Evolutionary conservation across 2,797 vertebrate genomes (phyloP).

Genomic region (Lepilemur ruficaudatus): DNA sequence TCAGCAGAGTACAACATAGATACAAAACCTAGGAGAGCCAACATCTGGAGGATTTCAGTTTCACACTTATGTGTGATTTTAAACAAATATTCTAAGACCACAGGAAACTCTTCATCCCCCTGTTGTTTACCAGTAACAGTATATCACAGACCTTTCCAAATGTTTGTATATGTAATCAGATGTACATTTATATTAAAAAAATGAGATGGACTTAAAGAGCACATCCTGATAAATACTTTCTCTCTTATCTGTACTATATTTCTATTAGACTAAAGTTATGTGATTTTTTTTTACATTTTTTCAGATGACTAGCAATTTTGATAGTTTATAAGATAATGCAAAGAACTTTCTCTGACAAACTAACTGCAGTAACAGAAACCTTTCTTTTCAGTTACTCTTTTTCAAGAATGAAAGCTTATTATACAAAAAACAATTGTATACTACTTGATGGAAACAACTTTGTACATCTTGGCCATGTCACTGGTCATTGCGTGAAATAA

Average conservation of each 20-base stretch:
- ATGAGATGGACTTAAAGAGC: constrained; percentile 90
- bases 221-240: constrained; percentile 90
- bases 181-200: constrained; percentile 90
- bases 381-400: constrained; percentile 93
- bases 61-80: constrained; percentile 80
- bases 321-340: constrained; percentile 92
- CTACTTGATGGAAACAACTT: constrained; percentile 89
- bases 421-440: constrained; percentile 90
- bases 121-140: constrained; percentile 85
- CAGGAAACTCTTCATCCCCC: constrained; percentile 82
- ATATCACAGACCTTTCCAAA: constrained; percentile 86
- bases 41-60: constrained; percentile 76
- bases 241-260: constrained; percentile 91
- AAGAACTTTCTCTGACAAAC: constrained; percentile 92
- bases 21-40: constrained; percentile 73
- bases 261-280: constrained; percentile 91
- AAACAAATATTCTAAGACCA: constrained; percentile 82
- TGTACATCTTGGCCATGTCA: constrained; percentile 88
- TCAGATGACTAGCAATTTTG: constrained; percentile 92
- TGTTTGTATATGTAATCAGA: constrained; percentile 90
- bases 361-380: constrained; percentile 92
- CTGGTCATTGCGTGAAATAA: constrained; percentile 89
- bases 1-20: constrained; percentile 74
- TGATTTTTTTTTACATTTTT: constrained; percentile 92
- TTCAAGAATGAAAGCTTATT: constrained; percentile 91